Evolutionary conservation across 2,888 invertebrate genomes (phyloP).

Genomic region (Psylliodes chrysocephalus): DNA sequence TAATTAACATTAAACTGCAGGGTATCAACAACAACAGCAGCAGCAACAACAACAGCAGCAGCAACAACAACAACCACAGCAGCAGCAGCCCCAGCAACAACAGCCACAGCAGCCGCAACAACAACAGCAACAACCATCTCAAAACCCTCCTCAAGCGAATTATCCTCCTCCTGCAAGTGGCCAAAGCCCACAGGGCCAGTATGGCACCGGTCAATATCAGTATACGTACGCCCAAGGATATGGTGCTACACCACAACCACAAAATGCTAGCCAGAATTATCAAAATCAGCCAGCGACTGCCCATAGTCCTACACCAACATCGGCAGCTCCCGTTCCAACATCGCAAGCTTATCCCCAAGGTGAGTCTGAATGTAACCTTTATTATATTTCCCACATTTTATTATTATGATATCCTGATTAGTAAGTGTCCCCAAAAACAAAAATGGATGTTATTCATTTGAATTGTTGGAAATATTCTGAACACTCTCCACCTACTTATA

Average conservation of each 20-base stretch:
- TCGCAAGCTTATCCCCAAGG: slow-evolving; percentile 3
- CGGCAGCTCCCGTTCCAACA: not conserved
- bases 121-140: slow-evolving; percentile 54
- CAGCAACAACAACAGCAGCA: slow-evolving; percentile 49
- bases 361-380: too few relatives aligned
- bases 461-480: too few relatives aligned
- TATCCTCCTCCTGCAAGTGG: slow-evolving; percentile 60
- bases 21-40: not conserved
- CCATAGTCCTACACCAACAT: slow-evolving; percentile 5
- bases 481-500: too few relatives aligned
- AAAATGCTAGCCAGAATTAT: slow-evolving; percentile 3
- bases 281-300: not conserved
- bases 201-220: slow-evolving; percentile 30
- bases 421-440: too few relatives aligned
- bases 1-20: not conserved
- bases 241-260: not conserved
- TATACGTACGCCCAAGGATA: slow-evolving; percentile 1
- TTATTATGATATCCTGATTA: too few relatives aligned
- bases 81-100: not conserved
- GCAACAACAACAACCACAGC: not conserved
- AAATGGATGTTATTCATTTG: too few relatives aligned
- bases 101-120: not conserved
- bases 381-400: too few relatives aligned
- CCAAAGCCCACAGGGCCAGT: slow-evolving; percentile 56
- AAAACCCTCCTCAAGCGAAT: slow-evolving; percentile 57